Evolutionary conservation across 1,140 invertebrate genomes (phyloP).

Genomic region (Microplitis mediator): DNA sequence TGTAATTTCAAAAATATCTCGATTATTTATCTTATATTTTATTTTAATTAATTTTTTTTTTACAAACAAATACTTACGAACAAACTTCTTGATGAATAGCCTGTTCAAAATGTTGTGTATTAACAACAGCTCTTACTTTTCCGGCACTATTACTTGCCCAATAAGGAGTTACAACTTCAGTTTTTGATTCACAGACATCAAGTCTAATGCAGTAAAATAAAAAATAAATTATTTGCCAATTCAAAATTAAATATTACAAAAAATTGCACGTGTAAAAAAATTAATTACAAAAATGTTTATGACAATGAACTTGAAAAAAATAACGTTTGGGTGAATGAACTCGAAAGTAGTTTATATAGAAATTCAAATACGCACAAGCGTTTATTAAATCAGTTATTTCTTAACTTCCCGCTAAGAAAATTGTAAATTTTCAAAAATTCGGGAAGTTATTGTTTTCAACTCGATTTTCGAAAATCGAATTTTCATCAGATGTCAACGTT

Average conservation of each 20-base stretch:
- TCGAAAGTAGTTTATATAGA: too few species aligned
- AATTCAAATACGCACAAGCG: too few species aligned
- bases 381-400: too few species aligned
- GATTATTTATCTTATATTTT: background rate
- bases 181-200: slow-evolving; percentile 88
- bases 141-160: slow-evolving; percentile 92
- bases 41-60: background rate
- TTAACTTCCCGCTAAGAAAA: too few species aligned
- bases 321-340: too few species aligned
- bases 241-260: background rate
- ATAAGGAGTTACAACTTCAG: slow-evolving; percentile 92
- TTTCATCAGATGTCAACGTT: too few species aligned
- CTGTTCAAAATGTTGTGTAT: slow-evolving; percentile 93
- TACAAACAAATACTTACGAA: slow-evolving; percentile 68
- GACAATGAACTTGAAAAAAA: too few species aligned
- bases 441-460: too few species aligned
- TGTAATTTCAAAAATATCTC: background rate
- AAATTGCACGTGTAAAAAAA: too few species aligned
- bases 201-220: slow-evolving; percentile 64
- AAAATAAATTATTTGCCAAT: slow-evolving; percentile 6
- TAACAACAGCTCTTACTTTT: slow-evolving; percentile 88
- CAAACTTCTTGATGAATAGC: slow-evolving; percentile 94
- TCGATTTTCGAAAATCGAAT: too few species aligned
- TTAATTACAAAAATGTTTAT: too few species aligned
- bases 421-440: too few species aligned